A percentile compares a stretch with the other conserved stretches of the same genome.
These are phyloP conservation scores for Hapalemur alaotrensis DNA, from an alignment of 2,797 vertebrate genomes.

Conservation along the genomic window DNA sequence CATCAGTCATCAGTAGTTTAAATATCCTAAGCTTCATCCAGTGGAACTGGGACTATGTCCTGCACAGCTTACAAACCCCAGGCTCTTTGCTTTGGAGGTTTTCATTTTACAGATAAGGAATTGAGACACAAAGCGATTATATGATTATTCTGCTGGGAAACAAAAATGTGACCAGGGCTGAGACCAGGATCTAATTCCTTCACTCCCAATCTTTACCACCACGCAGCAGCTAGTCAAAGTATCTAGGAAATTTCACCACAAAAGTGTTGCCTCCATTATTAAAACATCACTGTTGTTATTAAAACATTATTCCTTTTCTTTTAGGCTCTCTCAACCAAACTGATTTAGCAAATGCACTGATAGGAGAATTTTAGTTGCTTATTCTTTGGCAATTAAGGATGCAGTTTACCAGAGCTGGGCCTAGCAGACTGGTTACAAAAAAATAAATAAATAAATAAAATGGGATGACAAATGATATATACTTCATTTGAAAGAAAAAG, in stretches of 20 bases:
- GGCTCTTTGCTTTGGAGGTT: background rate
- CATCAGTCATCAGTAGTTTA: background rate
- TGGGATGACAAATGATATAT: background rate
- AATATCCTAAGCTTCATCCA: background rate
- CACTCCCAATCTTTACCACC: background rate
- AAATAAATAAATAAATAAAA: background rate
- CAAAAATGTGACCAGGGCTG: background rate
- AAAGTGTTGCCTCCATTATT: background rate
- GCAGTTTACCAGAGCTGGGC: background rate
- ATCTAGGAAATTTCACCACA: background rate
- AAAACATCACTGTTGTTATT: background rate
- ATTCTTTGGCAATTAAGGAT: constrained; percentile 28
- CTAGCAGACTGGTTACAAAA: background rate
- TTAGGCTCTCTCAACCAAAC: background rate
- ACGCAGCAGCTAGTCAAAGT: background rate
- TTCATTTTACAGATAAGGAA: background rate
- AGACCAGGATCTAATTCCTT: background rate
- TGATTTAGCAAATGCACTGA: background rate
- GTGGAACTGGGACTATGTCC: background rate
- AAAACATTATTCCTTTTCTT: constrained; percentile 23
- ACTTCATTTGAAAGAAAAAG: constrained; percentile 15
- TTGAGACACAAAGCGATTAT: background rate
- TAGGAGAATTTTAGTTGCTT: constrained; percentile 8
- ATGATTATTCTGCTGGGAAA: background rate
- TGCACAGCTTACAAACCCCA: background rate